Evolutionary conservation across 1,140 invertebrate species (phyloP).

Genomic region (Drusus annulatus): DNA sequence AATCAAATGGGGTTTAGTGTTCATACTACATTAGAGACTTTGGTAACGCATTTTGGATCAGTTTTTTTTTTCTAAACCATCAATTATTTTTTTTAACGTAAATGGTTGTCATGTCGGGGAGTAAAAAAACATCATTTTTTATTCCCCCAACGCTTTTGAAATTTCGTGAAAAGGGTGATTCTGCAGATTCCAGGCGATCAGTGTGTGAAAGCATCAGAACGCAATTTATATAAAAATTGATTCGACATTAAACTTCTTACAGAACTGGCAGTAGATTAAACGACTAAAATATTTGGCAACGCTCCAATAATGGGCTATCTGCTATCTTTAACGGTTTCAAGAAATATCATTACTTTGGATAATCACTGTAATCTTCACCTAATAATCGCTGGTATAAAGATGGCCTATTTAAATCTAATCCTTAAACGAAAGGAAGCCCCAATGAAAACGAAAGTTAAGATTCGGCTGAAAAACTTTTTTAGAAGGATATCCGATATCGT

Average conservation of each 20-base stretch:
- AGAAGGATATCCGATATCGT: slow-evolving; percentile 1
- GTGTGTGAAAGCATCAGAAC: no score
- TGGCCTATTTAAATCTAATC: slow-evolving; percentile 11
- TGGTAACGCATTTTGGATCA: no score
- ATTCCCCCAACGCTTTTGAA: background rate
- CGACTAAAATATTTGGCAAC: background rate
- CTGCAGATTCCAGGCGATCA: background rate
- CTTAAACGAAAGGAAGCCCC: background rate
- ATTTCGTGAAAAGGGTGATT: background rate
- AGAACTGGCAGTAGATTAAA: background rate
- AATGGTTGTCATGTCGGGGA: background rate
- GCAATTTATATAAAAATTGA: background rate
- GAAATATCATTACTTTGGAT: slow-evolving; percentile 5
- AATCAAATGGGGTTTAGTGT: slow-evolving; percentile 15
- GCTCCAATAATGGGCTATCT: slow-evolving; percentile 7
- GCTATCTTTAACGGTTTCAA: background rate
- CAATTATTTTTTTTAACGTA: background rate
- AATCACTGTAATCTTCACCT: slow-evolving; percentile 9
- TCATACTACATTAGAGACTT: background rate
- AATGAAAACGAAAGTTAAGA: slow-evolving; percentile 22
- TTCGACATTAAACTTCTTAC: background rate
- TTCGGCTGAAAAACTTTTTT: slow-evolving; percentile 22
- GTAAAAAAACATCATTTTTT: no score
- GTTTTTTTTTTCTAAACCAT: background rate
- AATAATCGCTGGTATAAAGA: background rate